Evolutionary conservation across 2,888 invertebrate species (phyloP).

Genomic region (Lasioglossum leucozonium): DNA sequence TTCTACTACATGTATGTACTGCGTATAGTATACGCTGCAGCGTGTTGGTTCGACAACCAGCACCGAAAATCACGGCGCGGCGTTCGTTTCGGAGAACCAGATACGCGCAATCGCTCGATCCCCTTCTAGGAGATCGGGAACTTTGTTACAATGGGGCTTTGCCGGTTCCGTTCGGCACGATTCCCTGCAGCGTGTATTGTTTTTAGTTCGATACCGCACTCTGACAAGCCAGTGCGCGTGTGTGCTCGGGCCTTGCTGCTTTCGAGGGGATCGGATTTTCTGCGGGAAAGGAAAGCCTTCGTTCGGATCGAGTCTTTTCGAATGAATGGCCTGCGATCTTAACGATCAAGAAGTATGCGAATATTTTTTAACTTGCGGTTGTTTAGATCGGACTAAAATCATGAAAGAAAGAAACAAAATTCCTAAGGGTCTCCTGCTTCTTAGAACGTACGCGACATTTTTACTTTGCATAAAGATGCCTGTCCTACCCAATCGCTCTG

Average conservation of each 20-base stretch:
- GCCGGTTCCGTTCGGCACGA: not conserved
- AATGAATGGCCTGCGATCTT: not conserved
- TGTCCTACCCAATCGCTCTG: not conserved
- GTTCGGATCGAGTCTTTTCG: constrained; percentile 2
- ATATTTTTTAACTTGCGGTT: not conserved
- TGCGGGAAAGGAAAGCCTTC: not conserved
- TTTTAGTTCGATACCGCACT: constrained; percentile 1
- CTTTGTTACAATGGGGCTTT: constrained; percentile 16
- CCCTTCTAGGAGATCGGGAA: constrained; percentile 11
- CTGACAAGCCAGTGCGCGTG: not conserved
- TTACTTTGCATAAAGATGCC: not conserved
- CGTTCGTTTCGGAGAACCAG: not conserved
- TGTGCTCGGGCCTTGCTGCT: not conserved
- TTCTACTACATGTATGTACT: too few relatives aligned
- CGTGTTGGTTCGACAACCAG: not conserved
- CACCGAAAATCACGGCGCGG: not conserved
- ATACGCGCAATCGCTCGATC: not conserved
- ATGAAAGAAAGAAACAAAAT: too few relatives aligned
- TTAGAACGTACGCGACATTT: not conserved
- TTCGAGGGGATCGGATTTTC: not conserved
- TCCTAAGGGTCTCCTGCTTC: too few relatives aligned
- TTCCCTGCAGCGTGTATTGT: constrained; percentile 1
- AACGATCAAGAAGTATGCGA: not conserved
- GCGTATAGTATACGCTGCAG: not conserved
- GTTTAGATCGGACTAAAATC: not conserved